Conservation (phyloP, 2,113 vertebrate species). For the Hippolais icterina region DNA sequence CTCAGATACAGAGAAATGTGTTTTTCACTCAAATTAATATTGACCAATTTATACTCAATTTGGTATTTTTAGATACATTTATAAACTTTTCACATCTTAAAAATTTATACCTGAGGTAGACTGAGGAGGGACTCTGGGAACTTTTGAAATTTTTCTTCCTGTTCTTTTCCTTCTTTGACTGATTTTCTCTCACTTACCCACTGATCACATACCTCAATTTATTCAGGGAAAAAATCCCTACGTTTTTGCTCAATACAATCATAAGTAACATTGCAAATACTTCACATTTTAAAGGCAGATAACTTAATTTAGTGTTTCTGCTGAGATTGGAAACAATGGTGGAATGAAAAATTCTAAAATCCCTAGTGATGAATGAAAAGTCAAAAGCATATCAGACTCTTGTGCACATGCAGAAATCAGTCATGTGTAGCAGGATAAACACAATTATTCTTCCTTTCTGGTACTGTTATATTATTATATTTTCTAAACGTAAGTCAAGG, state of each 20-base stretch:
- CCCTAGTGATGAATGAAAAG: conserved; percentile 2
- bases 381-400: neutral
- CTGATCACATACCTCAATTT: neutral
- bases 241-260: neutral
- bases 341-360: neutral
- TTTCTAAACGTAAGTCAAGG: neutral
- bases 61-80: neutral
- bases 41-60: neutral
- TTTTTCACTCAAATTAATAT: neutral
- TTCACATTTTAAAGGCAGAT: neutral
- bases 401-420: neutral
- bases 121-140: neutral
- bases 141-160: neutral
- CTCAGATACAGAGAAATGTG: neutral
- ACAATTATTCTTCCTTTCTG: neutral
- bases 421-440: neutral
- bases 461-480: neutral
- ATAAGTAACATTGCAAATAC: neutral
- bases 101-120: neutral
- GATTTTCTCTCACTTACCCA: neutral
- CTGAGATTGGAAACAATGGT: neutral
- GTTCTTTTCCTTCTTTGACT: neutral
- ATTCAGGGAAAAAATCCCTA: neutral
- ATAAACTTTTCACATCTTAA: neutral
- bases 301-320: neutral